A percentile compares a stretch with the other conserved stretches of the same genome.
phyloP scores from a whole-genome alignment of 2,888 invertebrate genomes.

The Eristalis intricaria region DNA sequence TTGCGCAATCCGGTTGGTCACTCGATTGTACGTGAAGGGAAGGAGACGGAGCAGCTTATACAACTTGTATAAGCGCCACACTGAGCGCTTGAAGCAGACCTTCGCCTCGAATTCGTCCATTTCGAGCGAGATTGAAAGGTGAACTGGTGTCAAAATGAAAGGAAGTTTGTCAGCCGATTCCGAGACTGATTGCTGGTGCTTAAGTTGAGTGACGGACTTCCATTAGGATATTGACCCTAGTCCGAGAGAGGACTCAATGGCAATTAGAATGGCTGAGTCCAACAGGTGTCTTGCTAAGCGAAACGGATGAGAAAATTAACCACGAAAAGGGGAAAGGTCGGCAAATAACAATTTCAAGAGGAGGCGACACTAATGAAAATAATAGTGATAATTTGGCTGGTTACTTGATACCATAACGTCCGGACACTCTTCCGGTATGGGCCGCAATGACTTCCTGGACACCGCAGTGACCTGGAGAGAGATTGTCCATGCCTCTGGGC shows the following conservation, averaged over 20 bases:
- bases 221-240: not conserved
- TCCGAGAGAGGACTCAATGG: not conserved
- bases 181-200: not conserved
- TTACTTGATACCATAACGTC: too few species aligned
- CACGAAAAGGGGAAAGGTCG: too few species aligned
- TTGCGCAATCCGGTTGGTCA: not conserved
- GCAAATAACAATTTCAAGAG: too few species aligned
- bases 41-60: not conserved
- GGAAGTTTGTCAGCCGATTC: not conserved
- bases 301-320: too few species aligned
- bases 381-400: too few species aligned
- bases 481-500: too few species aligned
- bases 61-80: not conserved
- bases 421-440: too few species aligned
- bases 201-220: not conserved
- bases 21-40: not conserved
- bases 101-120: not conserved
- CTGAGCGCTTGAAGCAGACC: not conserved
- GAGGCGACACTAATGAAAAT: too few species aligned
- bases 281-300: too few species aligned
- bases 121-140: not conserved
- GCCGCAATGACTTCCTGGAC: too few species aligned
- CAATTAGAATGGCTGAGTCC: too few species aligned
- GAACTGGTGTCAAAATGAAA: not conserved
- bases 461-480: too few species aligned